Evolutionary conservation across 2,113 vertebrate species (phyloP).

Genomic region (Tetrao urogallus): DNA sequence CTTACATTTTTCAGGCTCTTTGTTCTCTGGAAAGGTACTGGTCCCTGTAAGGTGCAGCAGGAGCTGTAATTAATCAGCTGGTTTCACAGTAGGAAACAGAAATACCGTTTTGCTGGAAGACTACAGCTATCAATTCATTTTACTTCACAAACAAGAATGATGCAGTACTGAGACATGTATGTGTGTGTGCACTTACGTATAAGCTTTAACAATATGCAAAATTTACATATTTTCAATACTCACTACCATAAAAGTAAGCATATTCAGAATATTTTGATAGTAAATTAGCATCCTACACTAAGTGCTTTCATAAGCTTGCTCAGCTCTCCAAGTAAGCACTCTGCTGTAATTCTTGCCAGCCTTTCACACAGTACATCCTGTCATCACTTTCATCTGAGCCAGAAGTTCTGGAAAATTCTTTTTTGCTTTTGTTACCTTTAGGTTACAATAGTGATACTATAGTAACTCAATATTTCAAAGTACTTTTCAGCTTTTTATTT

Average conservation of each 20-base stretch:
- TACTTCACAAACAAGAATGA: not conserved
- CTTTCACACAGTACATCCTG: not conserved
- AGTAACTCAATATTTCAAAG: not conserved
- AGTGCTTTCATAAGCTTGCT: not conserved
- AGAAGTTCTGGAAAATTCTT: not conserved
- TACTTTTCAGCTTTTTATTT: not conserved
- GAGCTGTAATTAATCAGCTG: not conserved
- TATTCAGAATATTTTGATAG: not conserved
- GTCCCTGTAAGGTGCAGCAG: not conserved
- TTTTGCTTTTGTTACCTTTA: not conserved
- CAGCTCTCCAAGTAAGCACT: not conserved
- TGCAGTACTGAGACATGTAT: not conserved
- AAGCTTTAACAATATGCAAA: not conserved
- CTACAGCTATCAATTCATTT: not conserved
- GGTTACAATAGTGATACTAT: not conserved
- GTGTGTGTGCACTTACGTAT: not conserved
- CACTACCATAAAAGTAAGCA: not conserved
- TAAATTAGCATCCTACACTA: not conserved
- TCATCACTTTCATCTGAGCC: not conserved
- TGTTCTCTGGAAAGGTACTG: not conserved
- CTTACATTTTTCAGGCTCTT: not conserved
- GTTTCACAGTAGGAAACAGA: not conserved
- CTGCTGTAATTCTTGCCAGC: not conserved
- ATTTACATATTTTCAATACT: not conserved
- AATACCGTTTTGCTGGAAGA: not conserved